Evolutionary conservation across 2,797 vertebrate genomes (phyloP), one percentile per base, ranked within the genome.

Genomic region (Cryptoblepharus egeriae): DNA sequence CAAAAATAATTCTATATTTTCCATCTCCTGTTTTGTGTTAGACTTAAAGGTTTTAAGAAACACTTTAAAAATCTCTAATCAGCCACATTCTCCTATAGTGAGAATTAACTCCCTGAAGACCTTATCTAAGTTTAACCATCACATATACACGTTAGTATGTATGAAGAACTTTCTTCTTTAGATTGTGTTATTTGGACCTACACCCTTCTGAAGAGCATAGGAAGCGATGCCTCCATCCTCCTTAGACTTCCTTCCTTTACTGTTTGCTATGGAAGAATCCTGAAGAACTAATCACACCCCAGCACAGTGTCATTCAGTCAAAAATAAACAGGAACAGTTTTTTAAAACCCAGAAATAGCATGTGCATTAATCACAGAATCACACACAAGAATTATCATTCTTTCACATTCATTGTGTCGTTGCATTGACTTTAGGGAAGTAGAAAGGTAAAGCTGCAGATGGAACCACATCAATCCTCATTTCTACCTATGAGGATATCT

Each of bases 181-280:
- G 32, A 89, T 92, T 18, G 81, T 26, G 84, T 91, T 91, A 76
- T 80, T 73, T 77, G 77, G 80, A 52, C 89, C 92, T 94, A 92
- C 94, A 90, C 93, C 94, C 92, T 90, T 90, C 77, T 0, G 1
- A 93, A 94, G 93, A 87, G 93, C 88, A 95, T 95, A 96, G 96
- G 96, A 96, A 95, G 93, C 91, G 1, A 91, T 93, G 84, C 88
- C 89, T 90, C 93, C 95, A 94, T 95, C 94, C 96, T 96, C 95
- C 93, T 92, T 93, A 75, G 69, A 92, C 94, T 96, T 96, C 96
- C 96, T 96, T 96, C 96, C 96, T 96, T 10, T 90, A 87, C 94
- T 94, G 49, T 79, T 94, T 94, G 85, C 93, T 92, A 93, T 82
- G 94, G 93, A 88, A 95, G 92, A 90, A 90, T 94, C 93, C 91